Base-by-base conservation (phyloP, 2,113 vertebrate genomes). In the Porphyrio hochstetteri region DNA sequence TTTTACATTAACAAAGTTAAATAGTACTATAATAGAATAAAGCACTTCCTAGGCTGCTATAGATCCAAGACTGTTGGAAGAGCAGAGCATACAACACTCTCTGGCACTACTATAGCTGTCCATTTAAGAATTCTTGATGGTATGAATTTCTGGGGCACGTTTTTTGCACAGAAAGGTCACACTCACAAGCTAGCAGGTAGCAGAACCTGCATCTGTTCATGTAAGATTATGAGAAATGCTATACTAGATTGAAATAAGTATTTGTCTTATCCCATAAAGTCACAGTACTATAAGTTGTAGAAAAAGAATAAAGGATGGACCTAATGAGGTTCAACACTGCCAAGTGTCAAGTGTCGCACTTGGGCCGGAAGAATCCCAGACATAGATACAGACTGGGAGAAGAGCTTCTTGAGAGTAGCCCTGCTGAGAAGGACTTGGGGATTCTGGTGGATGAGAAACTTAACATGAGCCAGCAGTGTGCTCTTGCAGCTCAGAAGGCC, bases 221-320 rank as follows among this genome's bases (percentile, higher is more conserved):
- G 29, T 2, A 13, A 55, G 8, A 56, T 71, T 55, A 75, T 25
- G 12, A 78, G 14, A 92, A 25, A 25, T 76, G 19, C 42, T 21
- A 31, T n/a, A 28, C 16, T 44, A 31, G 11, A 55, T 3, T 1
- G 0, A 90, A 92, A 68, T 55, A 52, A 82, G 85, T 7, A 21
- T 50, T 21, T 27, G 1, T 24, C 21, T 74, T 67, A 50, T 5
- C 60, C 11, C 14, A 3, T 25, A 57, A 19, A 77, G 50, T 16
- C 29, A 42, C 13, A 65, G 16, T 2, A 53, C 15, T 2, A 29
- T 1, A 3, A 6, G 5, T 2, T 44, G 5, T 16, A 56, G 60
- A 48, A 65, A 46, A 77, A 28, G 16, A 81, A 31, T 8, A 63
- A 2, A 50, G 17, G 31, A n/a, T n/a, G n/a, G n/a, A n/a, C n/a